These are phyloP conservation scores for Hiodon tergisus DNA, from an alignment of 2,113 vertebrate species.

Conservation along the genomic window DNA sequence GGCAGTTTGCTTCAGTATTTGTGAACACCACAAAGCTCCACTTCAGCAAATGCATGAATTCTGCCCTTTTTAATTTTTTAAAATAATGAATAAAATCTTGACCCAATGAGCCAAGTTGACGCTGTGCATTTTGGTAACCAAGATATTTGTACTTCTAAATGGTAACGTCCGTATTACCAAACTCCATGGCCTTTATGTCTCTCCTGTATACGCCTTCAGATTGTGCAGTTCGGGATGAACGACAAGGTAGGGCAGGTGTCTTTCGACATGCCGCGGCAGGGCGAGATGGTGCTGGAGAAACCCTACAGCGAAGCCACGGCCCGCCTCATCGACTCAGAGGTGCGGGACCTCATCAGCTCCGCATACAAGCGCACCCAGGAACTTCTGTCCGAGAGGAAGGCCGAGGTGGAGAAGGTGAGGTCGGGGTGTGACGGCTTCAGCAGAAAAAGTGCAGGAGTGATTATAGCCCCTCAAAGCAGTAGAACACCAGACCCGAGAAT, in stretches of 20 bases:
- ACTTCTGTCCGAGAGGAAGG: slow-evolving; percentile 78
- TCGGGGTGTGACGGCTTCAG: background rate
- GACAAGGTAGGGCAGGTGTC: slow-evolving; percentile 94
- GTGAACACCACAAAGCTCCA: background rate
- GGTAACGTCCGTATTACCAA: too few species aligned
- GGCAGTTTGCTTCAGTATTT: background rate
- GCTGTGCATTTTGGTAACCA: too few species aligned
- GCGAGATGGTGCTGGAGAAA: slow-evolving; percentile 92
- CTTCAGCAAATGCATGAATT: background rate
- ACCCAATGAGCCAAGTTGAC: too few species aligned
- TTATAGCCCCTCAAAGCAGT: too few species aligned
- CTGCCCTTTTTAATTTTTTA: too few species aligned
- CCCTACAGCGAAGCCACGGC: slow-evolving; percentile 95
- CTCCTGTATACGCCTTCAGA: slow-evolving; percentile 56
- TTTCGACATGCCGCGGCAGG: slow-evolving; percentile 90
- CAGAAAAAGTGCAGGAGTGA: background rate
- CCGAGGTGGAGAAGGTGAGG: slow-evolving; percentile 86
- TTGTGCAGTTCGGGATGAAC: slow-evolving; percentile 97
- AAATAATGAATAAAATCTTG: too few species aligned
- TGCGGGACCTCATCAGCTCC: slow-evolving; percentile 72
- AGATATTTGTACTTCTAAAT: too few species aligned
- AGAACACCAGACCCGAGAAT: too few species aligned
- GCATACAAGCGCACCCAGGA: slow-evolving; percentile 74
- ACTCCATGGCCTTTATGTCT: background rate
- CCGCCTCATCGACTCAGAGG: slow-evolving; percentile 85